Conservation (phyloP, 2,797 vertebrate species). For the Sibirionetta formosa region DNA sequence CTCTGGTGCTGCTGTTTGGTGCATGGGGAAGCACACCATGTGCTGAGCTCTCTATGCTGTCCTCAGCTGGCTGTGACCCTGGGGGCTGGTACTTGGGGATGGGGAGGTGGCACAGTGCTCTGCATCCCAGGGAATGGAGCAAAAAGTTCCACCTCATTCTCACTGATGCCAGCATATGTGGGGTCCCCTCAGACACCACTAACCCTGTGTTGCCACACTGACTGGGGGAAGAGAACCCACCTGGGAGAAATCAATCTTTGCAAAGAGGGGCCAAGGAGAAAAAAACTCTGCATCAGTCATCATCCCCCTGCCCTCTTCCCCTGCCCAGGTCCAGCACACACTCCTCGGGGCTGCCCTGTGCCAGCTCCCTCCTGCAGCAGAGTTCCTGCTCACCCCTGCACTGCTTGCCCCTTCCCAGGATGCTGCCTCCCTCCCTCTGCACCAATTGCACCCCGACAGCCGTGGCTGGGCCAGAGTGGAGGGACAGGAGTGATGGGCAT, state of each 20-base stretch:
- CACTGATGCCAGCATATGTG: fast-evolving
- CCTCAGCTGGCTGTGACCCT: fast-evolving
- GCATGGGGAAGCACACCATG: fast-evolving
- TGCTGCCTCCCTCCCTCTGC: background rate
- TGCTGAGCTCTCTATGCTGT: background rate
- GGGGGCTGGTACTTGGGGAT: fast-evolving
- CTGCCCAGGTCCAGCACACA: background rate
- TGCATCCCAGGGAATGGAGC: background rate
- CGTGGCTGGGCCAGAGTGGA: slow-evolving; percentile 15
- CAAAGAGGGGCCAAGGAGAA: background rate
- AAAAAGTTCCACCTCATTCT: background rate
- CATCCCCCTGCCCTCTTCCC: background rate
- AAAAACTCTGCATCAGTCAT: fast-evolving
- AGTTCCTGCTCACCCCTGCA: fast-evolving
- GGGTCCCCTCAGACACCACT: background rate
- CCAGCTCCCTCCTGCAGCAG: background rate
- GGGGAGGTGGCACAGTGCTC: too few relatives aligned
- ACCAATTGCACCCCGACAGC: background rate
- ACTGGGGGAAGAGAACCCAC: background rate
- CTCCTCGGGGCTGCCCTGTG: background rate
- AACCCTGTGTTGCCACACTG: fast-evolving
- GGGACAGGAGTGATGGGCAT: background rate
- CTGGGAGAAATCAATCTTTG: background rate
- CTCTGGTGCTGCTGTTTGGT: background rate
- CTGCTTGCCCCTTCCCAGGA: background rate